Evolutionary conservation across 2,888 invertebrate genomes (phyloP).

Genomic region (Drosophila neotestacea): DNA sequence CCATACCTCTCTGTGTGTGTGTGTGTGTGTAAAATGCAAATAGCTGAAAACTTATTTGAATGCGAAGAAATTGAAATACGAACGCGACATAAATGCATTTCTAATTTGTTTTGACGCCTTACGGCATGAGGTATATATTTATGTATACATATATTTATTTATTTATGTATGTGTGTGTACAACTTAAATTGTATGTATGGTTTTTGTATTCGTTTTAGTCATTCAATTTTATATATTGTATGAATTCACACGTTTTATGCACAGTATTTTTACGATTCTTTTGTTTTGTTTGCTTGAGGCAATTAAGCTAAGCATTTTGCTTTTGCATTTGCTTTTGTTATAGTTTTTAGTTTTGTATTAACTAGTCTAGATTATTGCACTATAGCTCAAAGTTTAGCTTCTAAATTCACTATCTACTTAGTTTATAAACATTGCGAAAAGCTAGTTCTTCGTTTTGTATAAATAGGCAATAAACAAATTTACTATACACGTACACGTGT

Average conservation of each 20-base stretch:
- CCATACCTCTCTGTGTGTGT: neutral
- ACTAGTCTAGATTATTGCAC: constrained; percentile 64
- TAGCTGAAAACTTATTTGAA: constrained; percentile 16
- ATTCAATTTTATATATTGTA: constrained; percentile 35
- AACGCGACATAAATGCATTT: constrained; percentile 70
- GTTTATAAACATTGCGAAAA: constrained; percentile 48
- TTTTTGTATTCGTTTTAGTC: constrained; percentile 14
- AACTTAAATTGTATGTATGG: constrained; percentile 16
- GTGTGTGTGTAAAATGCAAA: constrained; percentile 35
- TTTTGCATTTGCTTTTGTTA: constrained; percentile 22
- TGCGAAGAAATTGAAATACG: constrained; percentile 39
- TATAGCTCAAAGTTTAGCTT: constrained; percentile 52
- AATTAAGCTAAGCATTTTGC: constrained; percentile 17
- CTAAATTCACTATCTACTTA: constrained; percentile 48
- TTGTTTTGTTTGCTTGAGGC: constrained; percentile 41
- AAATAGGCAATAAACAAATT: constrained; percentile 57
- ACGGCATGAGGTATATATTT: constrained; percentile 55
- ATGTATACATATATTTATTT: constrained; percentile 24
- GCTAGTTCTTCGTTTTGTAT: constrained; percentile 36
- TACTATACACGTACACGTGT: constrained; percentile 32
- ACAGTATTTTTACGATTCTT: constrained; percentile 55
- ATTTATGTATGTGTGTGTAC: constrained; percentile 25
- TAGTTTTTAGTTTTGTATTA: constrained; percentile 21
- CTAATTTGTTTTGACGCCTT: constrained; percentile 45
- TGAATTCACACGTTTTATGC: constrained; percentile 60